A percentile compares a stretch with the other conserved stretches of the same genome.
Conservation (phyloP, 2,888 invertebrate genomes). For the Sturmia bella region DNA sequence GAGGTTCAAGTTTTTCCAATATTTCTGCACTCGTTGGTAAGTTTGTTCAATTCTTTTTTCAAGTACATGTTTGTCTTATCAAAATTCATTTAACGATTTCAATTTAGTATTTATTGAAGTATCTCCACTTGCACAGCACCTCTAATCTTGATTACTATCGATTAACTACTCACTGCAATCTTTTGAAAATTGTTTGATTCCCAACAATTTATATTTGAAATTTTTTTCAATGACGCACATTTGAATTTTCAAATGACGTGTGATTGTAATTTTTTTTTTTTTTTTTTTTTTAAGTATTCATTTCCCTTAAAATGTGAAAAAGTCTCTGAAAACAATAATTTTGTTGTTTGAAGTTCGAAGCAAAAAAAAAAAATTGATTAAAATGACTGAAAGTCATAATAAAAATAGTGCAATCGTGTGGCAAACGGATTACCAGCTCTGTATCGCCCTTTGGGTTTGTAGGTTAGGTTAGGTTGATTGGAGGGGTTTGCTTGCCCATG, state of each 20-base stretch:
- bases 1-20: too few relatives aligned
- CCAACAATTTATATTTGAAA: background rate
- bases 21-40: too few relatives aligned
- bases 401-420: too few relatives aligned
- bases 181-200: constrained; percentile 1
- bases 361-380: too few relatives aligned
- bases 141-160: constrained; percentile 7
- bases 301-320: background rate
- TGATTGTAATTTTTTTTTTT: constrained; percentile 6
- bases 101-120: background rate
- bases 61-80: background rate
- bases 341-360: background rate
- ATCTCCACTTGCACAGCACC: background rate
- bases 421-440: too few relatives aligned
- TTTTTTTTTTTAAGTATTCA: background rate
- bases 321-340: too few relatives aligned
- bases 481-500: too few relatives aligned
- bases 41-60: too few relatives aligned
- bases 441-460: too few relatives aligned
- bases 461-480: too few relatives aligned
- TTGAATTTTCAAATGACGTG: constrained; percentile 26
- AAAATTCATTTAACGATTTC: background rate
- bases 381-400: too few relatives aligned
- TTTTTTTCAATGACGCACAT: constrained; percentile 2
- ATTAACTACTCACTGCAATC: background rate